Evolutionary conservation across 1,140 invertebrate genomes (phyloP).

Genomic region (Drosophila saltans): DNA sequence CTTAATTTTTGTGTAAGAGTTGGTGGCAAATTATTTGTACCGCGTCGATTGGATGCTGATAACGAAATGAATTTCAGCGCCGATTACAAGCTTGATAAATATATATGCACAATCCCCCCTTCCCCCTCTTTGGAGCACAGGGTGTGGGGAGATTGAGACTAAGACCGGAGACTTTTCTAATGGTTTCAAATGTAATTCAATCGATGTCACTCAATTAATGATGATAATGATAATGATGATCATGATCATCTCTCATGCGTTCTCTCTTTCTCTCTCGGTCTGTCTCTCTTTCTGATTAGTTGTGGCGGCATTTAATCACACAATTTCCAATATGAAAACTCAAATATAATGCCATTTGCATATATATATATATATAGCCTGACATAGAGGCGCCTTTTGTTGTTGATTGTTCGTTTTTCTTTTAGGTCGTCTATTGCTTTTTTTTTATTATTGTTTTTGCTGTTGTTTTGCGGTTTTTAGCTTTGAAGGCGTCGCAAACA

Average conservation of each 20-base stretch:
- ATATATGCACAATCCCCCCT: constrained; percentile 47
- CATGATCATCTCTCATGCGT: constrained; percentile 29
- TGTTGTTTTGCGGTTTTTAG: constrained; percentile 24
- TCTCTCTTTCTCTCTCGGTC: constrained; percentile 10
- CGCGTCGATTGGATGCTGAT: constrained; percentile 64
- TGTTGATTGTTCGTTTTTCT: constrained; percentile 35
- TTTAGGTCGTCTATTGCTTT: constrained; percentile 23
- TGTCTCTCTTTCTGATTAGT: constrained; percentile 13
- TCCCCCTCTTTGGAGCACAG: constrained; percentile 13
- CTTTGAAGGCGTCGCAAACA: constrained; percentile 53
- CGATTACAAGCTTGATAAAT: constrained; percentile 77
- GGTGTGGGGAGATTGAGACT: constrained; percentile 22
- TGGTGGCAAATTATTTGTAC: constrained; percentile 31
- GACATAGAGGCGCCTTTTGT: constrained; percentile 63
- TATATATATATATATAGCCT: constrained; percentile 11
- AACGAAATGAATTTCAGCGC: constrained; percentile 74
- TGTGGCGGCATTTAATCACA: constrained; percentile 53
- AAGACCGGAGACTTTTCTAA: constrained; percentile 52
- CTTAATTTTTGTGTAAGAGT: background rate
- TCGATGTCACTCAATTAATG: constrained; percentile 50
- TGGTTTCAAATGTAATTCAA: constrained; percentile 67
- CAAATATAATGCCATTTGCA: constrained; percentile 39
- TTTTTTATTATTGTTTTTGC: constrained; percentile 35
- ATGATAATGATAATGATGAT: constrained; percentile 6
- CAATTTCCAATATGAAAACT: constrained; percentile 35